phyloP scores from a whole-genome alignment of 2,888 invertebrate species.

The Omphaloscelis lunosa region DNA sequence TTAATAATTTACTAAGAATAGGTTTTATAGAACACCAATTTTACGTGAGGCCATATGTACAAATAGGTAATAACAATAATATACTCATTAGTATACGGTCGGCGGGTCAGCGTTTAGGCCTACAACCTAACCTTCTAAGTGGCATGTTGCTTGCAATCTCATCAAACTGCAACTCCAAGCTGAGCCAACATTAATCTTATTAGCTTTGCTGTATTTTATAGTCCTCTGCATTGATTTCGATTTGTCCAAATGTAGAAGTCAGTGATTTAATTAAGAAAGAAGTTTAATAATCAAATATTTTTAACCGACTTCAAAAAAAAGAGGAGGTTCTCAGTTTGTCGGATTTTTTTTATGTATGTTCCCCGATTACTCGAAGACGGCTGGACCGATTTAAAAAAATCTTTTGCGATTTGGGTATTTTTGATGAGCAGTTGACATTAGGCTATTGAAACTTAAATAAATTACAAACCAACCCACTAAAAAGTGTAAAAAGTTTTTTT shows the following conservation, averaged over 20 bases:
- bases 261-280: not conserved
- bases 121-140: not conserved
- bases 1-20: not conserved
- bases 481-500: too few species aligned
- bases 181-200: not conserved
- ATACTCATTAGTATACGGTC: not conserved
- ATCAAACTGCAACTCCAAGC: not conserved
- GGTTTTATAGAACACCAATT: not conserved
- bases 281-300: not conserved
- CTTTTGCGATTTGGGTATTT: too few species aligned
- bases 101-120: conserved; percentile 43
- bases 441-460: too few species aligned
- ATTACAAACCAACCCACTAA: too few species aligned
- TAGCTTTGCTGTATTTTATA: not conserved
- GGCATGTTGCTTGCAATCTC: not conserved
- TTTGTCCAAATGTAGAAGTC: not conserved
- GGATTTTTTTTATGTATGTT: too few species aligned
- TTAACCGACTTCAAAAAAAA: too few species aligned
- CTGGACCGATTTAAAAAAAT: too few species aligned
- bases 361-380: too few species aligned
- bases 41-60: not conserved
- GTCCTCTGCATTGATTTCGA: not conserved
- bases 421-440: too few species aligned
- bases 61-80: not conserved
- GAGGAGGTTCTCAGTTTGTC: too few species aligned